A percentile compares a stretch with the other conserved stretches of the same genome.
phyloP scores from a whole-genome alignment of 1,140 invertebrate species.

The Drosophila jambulina region DNA sequence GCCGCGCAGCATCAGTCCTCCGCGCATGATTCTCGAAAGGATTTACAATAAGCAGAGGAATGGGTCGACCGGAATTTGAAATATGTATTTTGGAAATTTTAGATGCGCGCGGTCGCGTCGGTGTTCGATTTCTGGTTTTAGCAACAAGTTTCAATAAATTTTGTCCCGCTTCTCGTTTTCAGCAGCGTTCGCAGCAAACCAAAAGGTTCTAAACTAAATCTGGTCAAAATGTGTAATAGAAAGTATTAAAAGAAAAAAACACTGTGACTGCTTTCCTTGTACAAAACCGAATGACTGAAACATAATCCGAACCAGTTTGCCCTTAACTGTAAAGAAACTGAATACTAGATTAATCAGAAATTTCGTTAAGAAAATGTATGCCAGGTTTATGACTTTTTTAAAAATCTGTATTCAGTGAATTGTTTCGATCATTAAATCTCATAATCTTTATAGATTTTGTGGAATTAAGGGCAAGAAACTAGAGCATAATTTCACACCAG shows the following conservation, averaged over 20 bases:
- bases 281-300: constrained; percentile 37
- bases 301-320: constrained; percentile 1
- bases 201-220: constrained; percentile 10
- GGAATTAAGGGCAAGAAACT: not conserved
- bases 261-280: constrained; percentile 20
- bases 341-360: constrained; percentile 27
- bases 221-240: constrained; percentile 15
- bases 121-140: not conserved
- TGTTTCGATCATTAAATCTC: too few species aligned
- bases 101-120: not conserved
- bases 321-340: constrained; percentile 8
- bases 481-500: not conserved
- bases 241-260: constrained; percentile 22
- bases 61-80: not conserved
- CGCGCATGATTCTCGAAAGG: constrained; percentile 18
- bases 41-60: not conserved
- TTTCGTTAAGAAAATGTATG: not conserved
- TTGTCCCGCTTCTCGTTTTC: not conserved
- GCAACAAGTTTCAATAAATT: constrained; percentile 7
- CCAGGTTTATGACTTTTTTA: too few species aligned
- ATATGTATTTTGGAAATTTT: too few species aligned
- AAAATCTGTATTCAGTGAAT: not conserved
- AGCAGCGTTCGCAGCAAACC: constrained; percentile 5
- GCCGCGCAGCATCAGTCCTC: constrained; percentile 21
- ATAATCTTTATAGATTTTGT: too few species aligned